Evolutionary conservation across 2,797 vertebrate species (phyloP).

Genomic region (Aphelocoma californica): DNA sequence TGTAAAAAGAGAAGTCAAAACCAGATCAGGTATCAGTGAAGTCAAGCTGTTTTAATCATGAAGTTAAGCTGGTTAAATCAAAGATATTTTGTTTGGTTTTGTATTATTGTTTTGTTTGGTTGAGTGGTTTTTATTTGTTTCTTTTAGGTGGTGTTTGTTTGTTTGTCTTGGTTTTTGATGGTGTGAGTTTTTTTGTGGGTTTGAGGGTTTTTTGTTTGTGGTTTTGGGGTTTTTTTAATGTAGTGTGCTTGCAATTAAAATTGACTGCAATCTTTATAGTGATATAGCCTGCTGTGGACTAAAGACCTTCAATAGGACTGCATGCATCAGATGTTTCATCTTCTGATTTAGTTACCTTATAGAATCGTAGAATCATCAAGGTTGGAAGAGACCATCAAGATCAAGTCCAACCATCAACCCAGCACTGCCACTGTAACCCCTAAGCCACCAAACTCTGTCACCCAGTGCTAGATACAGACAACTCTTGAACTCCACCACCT

Average conservation of each 20-base stretch:
- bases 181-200: not conserved
- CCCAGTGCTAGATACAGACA: not conserved
- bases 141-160: not conserved
- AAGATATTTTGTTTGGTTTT: not conserved
- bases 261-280: not conserved
- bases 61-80: not conserved
- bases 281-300: not conserved
- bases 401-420: not conserved
- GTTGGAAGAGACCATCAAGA: not conserved
- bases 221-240: not conserved
- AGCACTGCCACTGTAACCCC: not conserved
- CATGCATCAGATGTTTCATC: not conserved
- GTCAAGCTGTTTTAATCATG: not conserved
- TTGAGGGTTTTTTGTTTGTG: not conserved
- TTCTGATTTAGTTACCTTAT: not conserved
- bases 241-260: not conserved
- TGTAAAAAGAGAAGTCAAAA: not conserved
- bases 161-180: not conserved
- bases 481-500: not conserved
- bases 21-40: not conserved
- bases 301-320: not conserved
- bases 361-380: not conserved
- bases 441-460: not conserved
- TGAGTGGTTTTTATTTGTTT: not conserved
- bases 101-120: not conserved